Evolutionary conservation across 2,113 vertebrate species (phyloP).

Genomic region (Sterna hirundo): DNA sequence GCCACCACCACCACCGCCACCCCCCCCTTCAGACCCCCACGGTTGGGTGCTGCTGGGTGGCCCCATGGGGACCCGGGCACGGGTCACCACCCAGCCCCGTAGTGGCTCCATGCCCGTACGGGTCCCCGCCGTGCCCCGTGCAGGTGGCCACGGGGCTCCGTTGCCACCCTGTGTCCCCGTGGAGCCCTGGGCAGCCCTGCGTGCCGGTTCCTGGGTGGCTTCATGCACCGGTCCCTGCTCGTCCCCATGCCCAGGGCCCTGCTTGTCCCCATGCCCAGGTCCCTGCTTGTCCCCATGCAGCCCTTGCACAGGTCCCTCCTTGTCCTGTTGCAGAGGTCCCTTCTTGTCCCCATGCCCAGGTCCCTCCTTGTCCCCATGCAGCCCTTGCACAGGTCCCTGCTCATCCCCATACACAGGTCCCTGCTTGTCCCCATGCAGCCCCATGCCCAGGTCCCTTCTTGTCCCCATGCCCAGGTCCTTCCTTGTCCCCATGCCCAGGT

Average conservation of each 20-base stretch:
- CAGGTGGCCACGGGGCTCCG: neutral
- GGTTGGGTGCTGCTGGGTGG: neutral
- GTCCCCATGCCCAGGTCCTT: rapidly evolving
- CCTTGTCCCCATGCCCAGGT: too few relatives aligned
- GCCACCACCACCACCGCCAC: too few relatives aligned
- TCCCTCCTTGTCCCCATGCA: too few relatives aligned
- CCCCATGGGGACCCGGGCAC: rapidly evolving
- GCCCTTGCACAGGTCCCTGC: neutral
- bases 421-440: neutral
- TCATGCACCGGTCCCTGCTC: neutral
- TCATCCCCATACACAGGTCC: too few relatives aligned
- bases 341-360: too few relatives aligned
- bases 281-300: rapidly evolving
- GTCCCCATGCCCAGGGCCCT: neutral
- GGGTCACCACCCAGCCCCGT: neutral
- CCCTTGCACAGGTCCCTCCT: too few relatives aligned
- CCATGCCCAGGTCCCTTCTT: neutral
- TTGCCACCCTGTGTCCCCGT: neutral
- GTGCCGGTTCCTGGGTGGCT: neutral
- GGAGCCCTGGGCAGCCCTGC: neutral
- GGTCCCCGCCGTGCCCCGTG: neutral
- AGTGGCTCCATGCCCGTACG: neutral
- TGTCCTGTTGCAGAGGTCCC: too few relatives aligned
- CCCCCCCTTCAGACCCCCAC: too few relatives aligned
- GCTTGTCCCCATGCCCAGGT: too few relatives aligned